These are phyloP conservation scores for Zelleria hepariella DNA, from an alignment of 2,888 invertebrate species.

Conservation along the genomic window DNA sequence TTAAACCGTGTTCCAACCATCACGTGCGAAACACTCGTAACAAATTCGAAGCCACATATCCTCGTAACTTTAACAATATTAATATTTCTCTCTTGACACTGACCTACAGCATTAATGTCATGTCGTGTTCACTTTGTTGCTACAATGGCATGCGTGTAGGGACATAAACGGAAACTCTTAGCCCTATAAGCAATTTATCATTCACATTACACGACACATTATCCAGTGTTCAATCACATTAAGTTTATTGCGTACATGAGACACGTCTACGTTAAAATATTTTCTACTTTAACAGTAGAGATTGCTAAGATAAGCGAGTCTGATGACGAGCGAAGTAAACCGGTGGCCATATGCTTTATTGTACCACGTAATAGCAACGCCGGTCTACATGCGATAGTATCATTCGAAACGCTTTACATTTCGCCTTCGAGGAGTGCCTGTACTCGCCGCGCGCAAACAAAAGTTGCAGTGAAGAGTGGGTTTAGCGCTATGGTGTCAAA, in stretches of 20 bases:
- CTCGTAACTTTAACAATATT: not conserved
- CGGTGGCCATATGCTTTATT: not conserved
- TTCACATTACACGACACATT: not conserved
- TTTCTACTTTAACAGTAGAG: not conserved
- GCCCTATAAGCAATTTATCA: not conserved
- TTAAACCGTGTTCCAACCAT: not conserved
- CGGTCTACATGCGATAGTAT: not conserved
- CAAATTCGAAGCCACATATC: not conserved
- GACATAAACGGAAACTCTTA: slow-evolving; percentile 1
- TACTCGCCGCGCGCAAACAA: slow-evolving; percentile 13
- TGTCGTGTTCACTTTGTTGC: not conserved
- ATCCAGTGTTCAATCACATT: not conserved
- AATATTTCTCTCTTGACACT: slow-evolving; percentile 5
- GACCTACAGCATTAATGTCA: not conserved
- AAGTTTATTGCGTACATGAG: not conserved
- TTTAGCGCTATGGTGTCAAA: slow-evolving; percentile 23
- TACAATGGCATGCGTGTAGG: not conserved
- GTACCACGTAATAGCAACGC: not conserved
- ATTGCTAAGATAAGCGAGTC: not conserved
- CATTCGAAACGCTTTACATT: not conserved
- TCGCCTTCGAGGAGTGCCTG: not conserved
- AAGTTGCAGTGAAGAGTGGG: slow-evolving; percentile 37
- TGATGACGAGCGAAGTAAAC: not conserved
- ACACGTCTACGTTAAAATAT: not conserved
- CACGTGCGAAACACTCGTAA: not conserved